Evolutionary conservation across 1,140 invertebrate species (phyloP).

Genomic region (Adoxophyes honmai): DNA sequence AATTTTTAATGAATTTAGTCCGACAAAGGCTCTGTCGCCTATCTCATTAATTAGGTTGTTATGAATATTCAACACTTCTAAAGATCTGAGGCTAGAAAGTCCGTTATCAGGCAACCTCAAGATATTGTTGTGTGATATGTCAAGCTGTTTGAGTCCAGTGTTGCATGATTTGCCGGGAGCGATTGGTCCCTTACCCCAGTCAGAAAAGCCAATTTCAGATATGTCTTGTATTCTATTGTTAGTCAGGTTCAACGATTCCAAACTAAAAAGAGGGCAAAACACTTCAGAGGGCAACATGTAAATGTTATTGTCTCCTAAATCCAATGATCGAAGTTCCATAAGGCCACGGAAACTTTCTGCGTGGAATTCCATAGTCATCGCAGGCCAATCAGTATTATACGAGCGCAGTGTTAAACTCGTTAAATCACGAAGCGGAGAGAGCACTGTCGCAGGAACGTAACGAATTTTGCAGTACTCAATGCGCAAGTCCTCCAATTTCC

Average conservation of each 20-base stretch:
- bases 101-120: slow-evolving; percentile 82
- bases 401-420: slow-evolving; percentile 84
- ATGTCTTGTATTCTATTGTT: slow-evolving; percentile 89
- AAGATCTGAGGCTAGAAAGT: slow-evolving; percentile 82
- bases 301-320: slow-evolving; percentile 89
- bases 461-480: slow-evolving; percentile 90
- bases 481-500: slow-evolving; percentile 81
- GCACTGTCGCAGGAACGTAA: slow-evolving; percentile 83
- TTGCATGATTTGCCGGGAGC: slow-evolving; percentile 82
- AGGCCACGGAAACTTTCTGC: slow-evolving; percentile 85
- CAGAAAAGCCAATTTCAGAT: slow-evolving; percentile 84
- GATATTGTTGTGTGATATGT: slow-evolving; percentile 86
- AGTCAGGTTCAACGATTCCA: slow-evolving; percentile 85
- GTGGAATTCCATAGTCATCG: slow-evolving; percentile 86
- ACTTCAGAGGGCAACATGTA: slow-evolving; percentile 85
- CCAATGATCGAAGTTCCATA: slow-evolving; percentile 82
- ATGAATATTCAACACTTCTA: slow-evolving; percentile 83
- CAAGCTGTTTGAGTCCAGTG: slow-evolving; percentile 82
- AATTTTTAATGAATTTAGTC: slow-evolving; percentile 81
- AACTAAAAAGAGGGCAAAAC: slow-evolving; percentile 85
- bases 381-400: slow-evolving; percentile 89
- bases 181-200: slow-evolving; percentile 80
- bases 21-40: slow-evolving; percentile 85
- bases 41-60: slow-evolving; percentile 86
- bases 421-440: slow-evolving; percentile 84